Evolutionary conservation across 2,888 invertebrate species (phyloP).

Genomic region (Hesperia comma): DNA sequence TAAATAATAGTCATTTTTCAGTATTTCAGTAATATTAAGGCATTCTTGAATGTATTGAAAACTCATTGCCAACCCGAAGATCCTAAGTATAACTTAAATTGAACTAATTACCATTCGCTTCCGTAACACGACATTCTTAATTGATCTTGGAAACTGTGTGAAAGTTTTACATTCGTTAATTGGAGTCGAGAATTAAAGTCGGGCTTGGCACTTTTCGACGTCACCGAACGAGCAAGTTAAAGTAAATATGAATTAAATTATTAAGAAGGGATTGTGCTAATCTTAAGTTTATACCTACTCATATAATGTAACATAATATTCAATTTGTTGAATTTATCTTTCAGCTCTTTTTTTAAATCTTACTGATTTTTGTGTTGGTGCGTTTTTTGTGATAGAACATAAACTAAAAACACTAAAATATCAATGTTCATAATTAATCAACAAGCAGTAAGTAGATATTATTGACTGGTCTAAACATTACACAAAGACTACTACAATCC

Average conservation of each 20-base stretch:
- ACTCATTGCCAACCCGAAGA: constrained; percentile 10
- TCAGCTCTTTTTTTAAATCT: no score
- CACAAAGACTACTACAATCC: no score
- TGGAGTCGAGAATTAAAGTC: constrained; percentile 42
- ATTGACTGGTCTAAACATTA: no score
- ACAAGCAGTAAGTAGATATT: no score
- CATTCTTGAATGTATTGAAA: constrained; percentile 12
- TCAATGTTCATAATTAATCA: no score
- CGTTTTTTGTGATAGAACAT: no score
- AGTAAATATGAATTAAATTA: constrained; percentile 1
- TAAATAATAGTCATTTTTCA: no score
- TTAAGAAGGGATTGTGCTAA: not conserved
- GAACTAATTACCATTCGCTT: constrained; percentile 43
- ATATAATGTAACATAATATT: no score
- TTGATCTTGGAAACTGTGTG: constrained; percentile 40
- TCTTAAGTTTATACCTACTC: no score
- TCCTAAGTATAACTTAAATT: constrained; percentile 38
- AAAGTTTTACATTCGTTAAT: constrained; percentile 45
- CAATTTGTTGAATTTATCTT: no score
- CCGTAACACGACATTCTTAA: constrained; percentile 44
- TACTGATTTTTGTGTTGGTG: no score
- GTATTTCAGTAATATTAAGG: not conserved
- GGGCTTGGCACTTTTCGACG: constrained; percentile 8
- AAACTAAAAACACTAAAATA: no score
- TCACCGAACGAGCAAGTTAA: not conserved